These are phyloP conservation scores for Plestiodon gilberti DNA, from an alignment of 2,113 vertebrate species.

Conservation along the genomic window DNA sequence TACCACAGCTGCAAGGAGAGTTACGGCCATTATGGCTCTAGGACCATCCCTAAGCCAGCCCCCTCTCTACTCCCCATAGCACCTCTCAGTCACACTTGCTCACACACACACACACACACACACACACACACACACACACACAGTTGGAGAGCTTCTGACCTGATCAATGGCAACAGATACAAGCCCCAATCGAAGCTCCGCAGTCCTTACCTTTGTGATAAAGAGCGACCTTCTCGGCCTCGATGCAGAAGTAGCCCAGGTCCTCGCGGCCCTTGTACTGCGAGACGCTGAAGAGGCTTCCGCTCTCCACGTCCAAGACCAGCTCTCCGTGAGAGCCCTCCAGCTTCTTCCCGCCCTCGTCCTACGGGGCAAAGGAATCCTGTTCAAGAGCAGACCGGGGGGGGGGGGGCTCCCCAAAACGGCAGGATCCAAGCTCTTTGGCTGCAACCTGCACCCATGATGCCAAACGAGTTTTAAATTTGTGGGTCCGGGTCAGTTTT, in stretches of 20 bases:
- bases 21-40: too few relatives aligned
- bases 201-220: constrained; percentile 83
- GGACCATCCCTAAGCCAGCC: too few relatives aligned
- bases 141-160: too few relatives aligned
- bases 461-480: too few relatives aligned
- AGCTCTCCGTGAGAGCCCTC: constrained; percentile 84
- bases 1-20: constrained; percentile 73
- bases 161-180: not conserved
- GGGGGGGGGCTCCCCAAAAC: not conserved
- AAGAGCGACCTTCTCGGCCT: constrained; percentile 83
- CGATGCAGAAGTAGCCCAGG: constrained; percentile 88
- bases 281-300: constrained; percentile 88
- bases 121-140: too few relatives aligned
- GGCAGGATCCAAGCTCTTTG: too few relatives aligned
- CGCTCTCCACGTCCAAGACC: constrained; percentile 86
- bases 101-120: too few relatives aligned
- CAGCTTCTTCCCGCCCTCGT: constrained; percentile 66
- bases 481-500: too few relatives aligned
- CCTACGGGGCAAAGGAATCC: constrained; percentile 65
- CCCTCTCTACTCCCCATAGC: too few relatives aligned
- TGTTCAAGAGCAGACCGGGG: not conserved
- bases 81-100: too few relatives aligned
- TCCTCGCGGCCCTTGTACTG: constrained; percentile 86
- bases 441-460: too few relatives aligned
- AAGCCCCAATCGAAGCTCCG: not conserved